Conservation (phyloP, 2,113 vertebrate species). For the Pseudolaguvia tuberculata region DNA sequence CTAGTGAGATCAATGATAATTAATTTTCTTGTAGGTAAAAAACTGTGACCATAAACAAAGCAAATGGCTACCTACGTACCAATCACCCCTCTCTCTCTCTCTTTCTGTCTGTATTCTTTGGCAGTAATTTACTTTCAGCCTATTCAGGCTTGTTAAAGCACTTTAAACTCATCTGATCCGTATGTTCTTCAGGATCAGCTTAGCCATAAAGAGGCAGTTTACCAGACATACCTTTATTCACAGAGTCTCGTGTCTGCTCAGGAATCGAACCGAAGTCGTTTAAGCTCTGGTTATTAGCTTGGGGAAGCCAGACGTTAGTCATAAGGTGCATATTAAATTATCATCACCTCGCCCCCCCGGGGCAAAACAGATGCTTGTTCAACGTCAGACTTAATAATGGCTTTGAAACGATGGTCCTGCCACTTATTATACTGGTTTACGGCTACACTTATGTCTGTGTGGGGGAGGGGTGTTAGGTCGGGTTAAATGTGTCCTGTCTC, state of each 20-base stretch:
- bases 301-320: conserved; percentile 15
- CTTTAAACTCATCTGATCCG: conserved; percentile 34
- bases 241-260: conserved; percentile 26
- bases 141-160: conserved; percentile 3
- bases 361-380: conserved; percentile 3
- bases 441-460: conserved; percentile 1
- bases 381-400: conserved; percentile 19
- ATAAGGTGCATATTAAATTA: conserved; percentile 17
- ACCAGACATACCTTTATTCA: conserved; percentile 18
- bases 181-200: conserved; percentile 27
- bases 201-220: conserved; percentile 3
- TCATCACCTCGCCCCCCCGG: conserved; percentile 18
- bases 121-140: conserved; percentile 29
- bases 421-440: background rate
- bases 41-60: too few species aligned
- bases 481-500: conserved; percentile 8
- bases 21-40: too few species aligned
- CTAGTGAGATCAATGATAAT: too few species aligned
- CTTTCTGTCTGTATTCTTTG: background rate
- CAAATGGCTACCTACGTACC: too few species aligned
- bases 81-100: background rate
- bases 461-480: background rate
- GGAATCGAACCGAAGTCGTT: conserved; percentile 27
- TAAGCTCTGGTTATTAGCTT: conserved; percentile 24
- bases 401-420: conserved; percentile 2